phyloP scores from a whole-genome alignment of 92 coral and sea anemone species.

The Epizoanthus stellaris region DNA sequence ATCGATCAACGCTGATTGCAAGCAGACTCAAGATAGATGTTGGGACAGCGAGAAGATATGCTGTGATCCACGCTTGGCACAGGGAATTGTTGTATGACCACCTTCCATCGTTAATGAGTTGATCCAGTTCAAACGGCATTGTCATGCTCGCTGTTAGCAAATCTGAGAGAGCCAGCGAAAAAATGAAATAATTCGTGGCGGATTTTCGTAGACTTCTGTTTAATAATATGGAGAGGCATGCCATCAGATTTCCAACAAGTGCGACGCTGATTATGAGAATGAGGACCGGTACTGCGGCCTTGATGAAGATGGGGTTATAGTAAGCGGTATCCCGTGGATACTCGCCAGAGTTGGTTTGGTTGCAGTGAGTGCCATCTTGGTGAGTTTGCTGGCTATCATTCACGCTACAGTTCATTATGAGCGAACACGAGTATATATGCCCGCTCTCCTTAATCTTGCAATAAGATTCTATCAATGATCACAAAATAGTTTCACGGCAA shows the following conservation, averaged over 20 bases:
- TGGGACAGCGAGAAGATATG: constrained; percentile 77
- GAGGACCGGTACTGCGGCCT: constrained; percentile 11
- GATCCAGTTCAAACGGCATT: constrained; percentile 78
- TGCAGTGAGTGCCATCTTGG: background rate
- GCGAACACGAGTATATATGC: too few relatives aligned
- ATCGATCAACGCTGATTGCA: constrained; percentile 72
- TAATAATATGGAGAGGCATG: constrained; percentile 61
- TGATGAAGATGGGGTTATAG: constrained; percentile 7
- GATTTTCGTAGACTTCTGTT: constrained; percentile 69
- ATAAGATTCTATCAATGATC: too few relatives aligned
- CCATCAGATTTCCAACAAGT: constrained; percentile 67
- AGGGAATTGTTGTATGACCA: constrained; percentile 63
- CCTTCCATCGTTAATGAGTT: constrained; percentile 33
- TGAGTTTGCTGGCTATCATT: background rate
- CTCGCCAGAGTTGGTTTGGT: background rate
- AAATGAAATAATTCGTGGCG: constrained; percentile 65
- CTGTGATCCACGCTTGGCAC: constrained; percentile 73
- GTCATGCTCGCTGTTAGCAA: constrained; percentile 71
- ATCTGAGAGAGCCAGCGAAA: constrained; percentile 84
- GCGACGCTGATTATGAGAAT: constrained; percentile 60
- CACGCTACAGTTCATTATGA: too few relatives aligned
- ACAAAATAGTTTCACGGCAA: background rate
- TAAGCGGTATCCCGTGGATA: too few relatives aligned
- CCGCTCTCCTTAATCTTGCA: too few relatives aligned
- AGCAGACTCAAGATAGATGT: constrained; percentile 69